Evolutionary conservation across 2,797 vertebrate species (phyloP), one percentile per base, ranked within the genome.

Genomic region (Sebastes matsubarae): DNA sequence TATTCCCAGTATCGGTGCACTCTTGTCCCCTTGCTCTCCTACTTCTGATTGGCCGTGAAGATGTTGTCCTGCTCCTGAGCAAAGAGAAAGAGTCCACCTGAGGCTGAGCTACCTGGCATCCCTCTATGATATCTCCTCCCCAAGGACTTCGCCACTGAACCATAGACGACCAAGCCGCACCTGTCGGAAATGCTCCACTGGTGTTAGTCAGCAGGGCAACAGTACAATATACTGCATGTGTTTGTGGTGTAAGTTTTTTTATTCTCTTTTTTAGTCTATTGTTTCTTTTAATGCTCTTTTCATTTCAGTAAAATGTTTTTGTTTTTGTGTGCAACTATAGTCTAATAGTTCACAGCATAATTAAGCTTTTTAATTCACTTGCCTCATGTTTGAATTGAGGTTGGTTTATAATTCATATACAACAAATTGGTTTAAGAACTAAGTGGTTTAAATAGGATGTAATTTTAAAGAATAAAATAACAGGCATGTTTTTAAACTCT

Each of bases 101-200:
- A 83, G 69, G 25, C 70, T 34, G 58, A 69, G 64, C 24, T 50
- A 34, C 61, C 42, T 65, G 66, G 70, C 77, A 64, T 64, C 65
- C 16, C 42, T 68, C 30, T 46, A 77, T 57, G 25, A 81, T 75
- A 27, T 57, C 25, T 68, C 71, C 57, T 64, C 63, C n/a, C 57
- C 46, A 58, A 74, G 68, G 82, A 79, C 79, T 83, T 72, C 0
- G 14, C 58, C n/a, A 42, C 65, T 67, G 75, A 79, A 70, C 72
- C 63, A 14, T 66, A 70, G 59, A 69, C 52, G 77, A 77, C 61
- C 73, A 34, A 34, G 22, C 58, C 13, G 16, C 57, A 70, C 27
- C 76, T 79, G 72, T 74, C n/a, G 2, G 67, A 74, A 77, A 80
- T 46, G 70, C 60, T 84, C 57, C 38, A 59, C 72, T 27, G 72